phyloP scores from a whole-genome alignment of 2,113 vertebrate species.

The Dolichotis patagonum region DNA sequence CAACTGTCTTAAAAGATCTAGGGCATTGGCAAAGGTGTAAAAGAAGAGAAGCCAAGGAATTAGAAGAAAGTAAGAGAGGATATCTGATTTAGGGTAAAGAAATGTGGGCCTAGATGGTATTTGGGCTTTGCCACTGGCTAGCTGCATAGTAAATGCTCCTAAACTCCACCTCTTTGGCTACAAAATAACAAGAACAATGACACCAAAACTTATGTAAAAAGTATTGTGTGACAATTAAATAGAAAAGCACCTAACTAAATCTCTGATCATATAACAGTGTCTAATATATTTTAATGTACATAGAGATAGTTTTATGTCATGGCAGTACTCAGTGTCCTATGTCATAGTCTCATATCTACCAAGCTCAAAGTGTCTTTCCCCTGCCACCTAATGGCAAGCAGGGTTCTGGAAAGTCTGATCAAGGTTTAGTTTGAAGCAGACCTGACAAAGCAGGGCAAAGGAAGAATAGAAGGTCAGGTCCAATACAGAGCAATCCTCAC shows the following conservation, averaged over 20 bases:
- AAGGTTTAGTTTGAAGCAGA: neutral
- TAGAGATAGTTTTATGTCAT: neutral
- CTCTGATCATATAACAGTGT: neutral
- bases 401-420: neutral
- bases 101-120: neutral
- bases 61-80: neutral
- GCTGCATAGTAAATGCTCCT: neutral
- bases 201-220: neutral
- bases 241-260: neutral
- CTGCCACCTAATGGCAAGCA: neutral
- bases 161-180: neutral
- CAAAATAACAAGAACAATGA: slow-evolving; percentile 27
- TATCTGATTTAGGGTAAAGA: neutral
- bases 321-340: neutral
- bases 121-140: neutral
- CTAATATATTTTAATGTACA: neutral
- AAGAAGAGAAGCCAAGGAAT: neutral
- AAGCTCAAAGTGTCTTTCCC: neutral
- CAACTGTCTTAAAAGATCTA: slow-evolving; percentile 14
- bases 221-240: neutral
- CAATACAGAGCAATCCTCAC: neutral
- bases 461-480: slow-evolving; percentile 1
- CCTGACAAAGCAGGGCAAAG: neutral
- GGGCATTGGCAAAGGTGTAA: neutral
- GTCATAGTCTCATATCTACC: neutral